Base-by-base conservation (phyloP, 1,140 invertebrate species). In the Leptopilina clavipes region DNA sequence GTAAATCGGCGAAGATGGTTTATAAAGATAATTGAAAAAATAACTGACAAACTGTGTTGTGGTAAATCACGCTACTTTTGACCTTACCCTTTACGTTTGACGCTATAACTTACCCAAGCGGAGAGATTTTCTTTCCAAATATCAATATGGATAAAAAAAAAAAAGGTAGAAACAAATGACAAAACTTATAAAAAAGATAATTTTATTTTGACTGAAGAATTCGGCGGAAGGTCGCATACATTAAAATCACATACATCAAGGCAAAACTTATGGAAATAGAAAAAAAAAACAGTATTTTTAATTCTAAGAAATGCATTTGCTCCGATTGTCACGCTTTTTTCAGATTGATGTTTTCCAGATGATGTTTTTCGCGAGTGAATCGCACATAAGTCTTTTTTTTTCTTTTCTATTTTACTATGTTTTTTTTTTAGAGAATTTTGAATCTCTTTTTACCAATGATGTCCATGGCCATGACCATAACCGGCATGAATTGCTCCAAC, bases 401-500 rank as follows among this genome's bases (percentile, higher is more conserved):
- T 71, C 14, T 52, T 18, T 72, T 44, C 11, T 48, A 44, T 72
- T 72, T 52, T 48, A 48, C 43, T 72, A 48, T 40, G 56, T 48
- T 59, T 65, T 54, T 74, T 22, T 31, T 6, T 31, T 31, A n/a
- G n/a, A n/a, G n/a, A n/a, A n/a, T n/a, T 31, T 40, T 40, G 5
- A n/a, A n/a, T n/a, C n/a, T n/a, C n/a, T n/a, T 40, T 76, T 79
- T 86, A 89, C 75, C 81, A 87, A 70, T 90, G 59, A 65, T 65
- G 85, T 18, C 85, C 86, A 77, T 90, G 87, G 31, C 85, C 87
- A 76, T 90, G 87, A 43, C 85, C 87, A 56, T 86, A 81, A 70
- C 87, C 88, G 14, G 87, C 82, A 43, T 87, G 85, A 17, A 91
- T 84, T 3, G 77, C 87, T 11, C 90, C 89, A 73, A 88, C 84